Percentiles rank a stretch among this genome's conserved stretches.
Evolutionary conservation across 2,797 vertebrate genomes (phyloP).

Genomic region (Eutrigla gurnardus): DNA sequence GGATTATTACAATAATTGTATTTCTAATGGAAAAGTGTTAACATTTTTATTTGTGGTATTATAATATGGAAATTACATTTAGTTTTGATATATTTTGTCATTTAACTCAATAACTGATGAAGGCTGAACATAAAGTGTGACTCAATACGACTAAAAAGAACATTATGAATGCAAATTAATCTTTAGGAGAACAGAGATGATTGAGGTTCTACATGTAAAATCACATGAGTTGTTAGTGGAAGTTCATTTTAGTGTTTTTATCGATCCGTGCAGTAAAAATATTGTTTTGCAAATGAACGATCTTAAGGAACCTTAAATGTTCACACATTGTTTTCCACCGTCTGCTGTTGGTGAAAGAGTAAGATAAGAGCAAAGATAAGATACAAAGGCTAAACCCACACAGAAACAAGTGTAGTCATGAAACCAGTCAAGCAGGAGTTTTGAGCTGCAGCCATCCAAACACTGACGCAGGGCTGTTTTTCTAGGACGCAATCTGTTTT

Average conservation of each 20-base stretch:
- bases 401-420: not conserved
- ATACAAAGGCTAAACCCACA: not conserved
- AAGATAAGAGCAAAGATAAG: not conserved
- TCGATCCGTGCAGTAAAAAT: not conserved
- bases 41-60: too few species aligned
- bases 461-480: not conserved
- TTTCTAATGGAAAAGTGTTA: not conserved
- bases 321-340: too few species aligned
- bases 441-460: not conserved
- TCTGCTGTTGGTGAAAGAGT: not conserved
- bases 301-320: not conserved
- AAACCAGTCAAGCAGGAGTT: slow-evolving; percentile 25
- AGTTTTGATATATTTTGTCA: not conserved
- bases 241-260: not conserved
- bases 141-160: not conserved
- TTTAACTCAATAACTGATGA: not conserved
- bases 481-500: not conserved
- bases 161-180: not conserved
- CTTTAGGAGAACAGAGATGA: not conserved
- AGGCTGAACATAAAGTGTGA: not conserved
- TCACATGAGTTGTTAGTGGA: not conserved
- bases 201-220: not conserved
- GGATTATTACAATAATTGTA: not conserved
- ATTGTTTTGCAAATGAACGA: not conserved
- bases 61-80: not conserved